phyloP scores from a whole-genome alignment of 2,113 vertebrate species.

The Aspiorhynchus laticeps region DNA sequence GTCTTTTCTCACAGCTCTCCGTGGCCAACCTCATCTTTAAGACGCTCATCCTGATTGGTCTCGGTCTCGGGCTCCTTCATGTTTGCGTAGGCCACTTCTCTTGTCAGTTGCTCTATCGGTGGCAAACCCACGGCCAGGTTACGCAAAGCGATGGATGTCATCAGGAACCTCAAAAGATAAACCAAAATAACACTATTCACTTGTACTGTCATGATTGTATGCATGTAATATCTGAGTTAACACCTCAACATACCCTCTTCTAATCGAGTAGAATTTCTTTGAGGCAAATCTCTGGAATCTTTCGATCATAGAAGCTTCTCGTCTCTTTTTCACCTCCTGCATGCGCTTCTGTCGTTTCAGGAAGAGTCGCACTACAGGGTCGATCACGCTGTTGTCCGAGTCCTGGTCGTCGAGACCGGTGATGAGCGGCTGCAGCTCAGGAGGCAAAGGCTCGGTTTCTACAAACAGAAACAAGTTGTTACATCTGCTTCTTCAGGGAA shows the following conservation, averaged over 20 bases:
- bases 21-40: conserved; percentile 72
- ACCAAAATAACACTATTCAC: neutral
- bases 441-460: conserved; percentile 86
- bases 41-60: conserved; percentile 56
- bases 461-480: conserved; percentile 14
- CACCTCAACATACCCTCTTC: conserved; percentile 80
- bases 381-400: conserved; percentile 72
- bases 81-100: conserved; percentile 86
- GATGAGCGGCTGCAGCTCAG: conserved; percentile 85
- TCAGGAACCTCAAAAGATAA: conserved; percentile 79
- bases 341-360: conserved; percentile 81
- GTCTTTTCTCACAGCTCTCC: conserved; percentile 69
- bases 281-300: conserved; percentile 78
- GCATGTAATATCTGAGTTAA: neutral
- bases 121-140: conserved; percentile 87
- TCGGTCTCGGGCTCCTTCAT: conserved; percentile 73
- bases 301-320: conserved; percentile 73
- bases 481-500: neutral
- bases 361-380: conserved; percentile 80
- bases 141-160: conserved; percentile 88
- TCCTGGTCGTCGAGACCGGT: conserved; percentile 62
- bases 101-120: conserved; percentile 82
- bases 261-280: conserved; percentile 85
- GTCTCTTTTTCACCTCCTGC: conserved; percentile 79
- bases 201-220: neutral